Evolutionary conservation across 2,797 vertebrate species (phyloP).

Genomic region (Spea hammondii): DNA sequence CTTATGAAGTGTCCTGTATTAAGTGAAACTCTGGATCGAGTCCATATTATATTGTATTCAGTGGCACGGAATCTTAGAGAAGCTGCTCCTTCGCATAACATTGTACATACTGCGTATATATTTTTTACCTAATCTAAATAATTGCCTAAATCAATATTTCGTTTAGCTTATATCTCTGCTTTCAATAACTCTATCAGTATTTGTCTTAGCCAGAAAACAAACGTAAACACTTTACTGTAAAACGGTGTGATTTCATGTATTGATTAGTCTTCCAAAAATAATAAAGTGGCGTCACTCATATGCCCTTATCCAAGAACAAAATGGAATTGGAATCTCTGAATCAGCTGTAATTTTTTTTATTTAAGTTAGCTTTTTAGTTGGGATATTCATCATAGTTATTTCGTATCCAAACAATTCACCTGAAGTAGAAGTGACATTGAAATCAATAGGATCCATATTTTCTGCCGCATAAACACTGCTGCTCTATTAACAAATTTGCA

Average conservation of each 20-base stretch:
- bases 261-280: constrained; percentile 75
- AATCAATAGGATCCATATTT: constrained; percentile 85
- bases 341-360: constrained; percentile 76
- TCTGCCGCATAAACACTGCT: constrained; percentile 85
- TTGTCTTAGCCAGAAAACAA: constrained; percentile 53
- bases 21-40: constrained; percentile 42
- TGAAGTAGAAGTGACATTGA: constrained; percentile 76
- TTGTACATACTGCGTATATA: constrained; percentile 22
- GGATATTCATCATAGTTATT: constrained; percentile 84
- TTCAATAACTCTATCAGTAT: constrained; percentile 3
- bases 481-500: constrained; percentile 71
- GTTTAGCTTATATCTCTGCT: background rate
- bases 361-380: constrained; percentile 65
- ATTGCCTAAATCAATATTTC: constrained; percentile 17
- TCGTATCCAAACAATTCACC: constrained; percentile 83
- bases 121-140: background rate
- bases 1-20: constrained; percentile 54
- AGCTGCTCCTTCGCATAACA: constrained; percentile 35
- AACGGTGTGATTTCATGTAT: constrained; percentile 71
- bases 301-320: constrained; percentile 62
- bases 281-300: constrained; percentile 65
- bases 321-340: constrained; percentile 65
- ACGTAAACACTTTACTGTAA: constrained; percentile 67
- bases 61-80: background rate
- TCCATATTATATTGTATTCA: constrained; percentile 1